Base-by-base conservation (phyloP, 2,888 invertebrate genomes). In the Tetranychus truncatus region DNA sequence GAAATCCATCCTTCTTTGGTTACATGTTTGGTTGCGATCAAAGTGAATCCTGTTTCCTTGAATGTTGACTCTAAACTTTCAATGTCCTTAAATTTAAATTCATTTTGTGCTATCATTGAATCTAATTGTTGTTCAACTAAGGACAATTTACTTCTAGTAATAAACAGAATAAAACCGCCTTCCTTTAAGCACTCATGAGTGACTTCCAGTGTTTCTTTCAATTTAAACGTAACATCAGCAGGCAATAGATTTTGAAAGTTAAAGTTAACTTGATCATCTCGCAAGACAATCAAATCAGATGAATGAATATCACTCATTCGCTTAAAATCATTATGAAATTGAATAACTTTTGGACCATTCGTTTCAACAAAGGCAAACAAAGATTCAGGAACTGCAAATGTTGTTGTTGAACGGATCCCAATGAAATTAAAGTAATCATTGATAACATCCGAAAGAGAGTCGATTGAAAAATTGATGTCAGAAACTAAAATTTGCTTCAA, bases 121-220 rank as follows among this genome's bases (percentile, higher is more conserved):
- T 15, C 15, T 55, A 55, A 55, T 55, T 55, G 55, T 34, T 75
- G 21, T n/a, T 75, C 75, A 11, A 71, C 9, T 45, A 18, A 15
- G 1, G 71, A 55, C 20, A 75, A 55, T 21, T 20, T 71, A 18
- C 71, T 55, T 71, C 71, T 45, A 21, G 18, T 55, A 24, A 45
- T 34, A 34, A 75, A 20, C 5, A 75, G 1, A n/a, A 75, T 15
- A 24, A 75, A 75, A 8, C 71, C 71, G 34, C 34, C 71, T 1
- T 71, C 34, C 34, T 71, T 75, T 34, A 75, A 46, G 71, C 34
- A 55, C 9, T 71, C 20, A 24, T n/a, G 34, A 44, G 55, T 69
- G 18, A 45, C n/a, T 55, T 55, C 15, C 2, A 75, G 21, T 8
- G 67, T 45, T 71, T 44, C 20, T 8, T 71, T 71, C 21, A 75